These are phyloP conservation scores for Meandrina meandrites DNA, from an alignment of 92 coral and sea anemone genomes.

Conservation along the genomic window DNA sequence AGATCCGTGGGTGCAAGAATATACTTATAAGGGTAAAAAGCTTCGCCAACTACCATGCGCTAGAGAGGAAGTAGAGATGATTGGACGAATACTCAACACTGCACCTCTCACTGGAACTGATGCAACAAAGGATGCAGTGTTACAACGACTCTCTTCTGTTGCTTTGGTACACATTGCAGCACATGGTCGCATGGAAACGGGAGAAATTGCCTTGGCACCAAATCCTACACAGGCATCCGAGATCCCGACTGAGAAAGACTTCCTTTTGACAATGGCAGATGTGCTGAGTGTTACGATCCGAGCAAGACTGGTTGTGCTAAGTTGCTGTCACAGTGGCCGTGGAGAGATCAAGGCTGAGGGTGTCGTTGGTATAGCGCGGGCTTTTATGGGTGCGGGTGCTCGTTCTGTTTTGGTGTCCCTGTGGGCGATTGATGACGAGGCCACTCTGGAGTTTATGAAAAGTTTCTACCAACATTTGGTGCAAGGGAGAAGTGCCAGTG, in stretches of 20 bases:
- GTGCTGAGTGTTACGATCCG: not conserved
- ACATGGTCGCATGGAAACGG: slow-evolving; percentile 40
- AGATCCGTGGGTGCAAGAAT: slow-evolving; percentile 43
- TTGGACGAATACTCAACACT: slow-evolving; percentile 28
- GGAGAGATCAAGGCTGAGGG: slow-evolving; percentile 55
- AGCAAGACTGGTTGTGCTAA: slow-evolving; percentile 47
- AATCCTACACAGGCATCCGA: not conserved
- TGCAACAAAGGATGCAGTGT: slow-evolving; percentile 37
- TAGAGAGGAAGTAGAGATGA: slow-evolving; percentile 26
- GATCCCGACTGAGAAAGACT: slow-evolving; percentile 21
- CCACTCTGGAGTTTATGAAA: slow-evolving; percentile 52
- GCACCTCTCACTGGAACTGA: slow-evolving; percentile 27
- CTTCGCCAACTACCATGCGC: slow-evolving; percentile 11
- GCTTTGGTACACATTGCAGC: slow-evolving; percentile 48
- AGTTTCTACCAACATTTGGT: slow-evolving; percentile 37
- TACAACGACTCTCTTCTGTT: slow-evolving; percentile 21
- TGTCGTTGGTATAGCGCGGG: slow-evolving; percentile 49
- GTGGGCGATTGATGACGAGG: slow-evolving; percentile 49
- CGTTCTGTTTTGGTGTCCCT: slow-evolving; percentile 48
- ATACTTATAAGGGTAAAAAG: not conserved
- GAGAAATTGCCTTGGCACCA: slow-evolving; percentile 41
- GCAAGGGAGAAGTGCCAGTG: slow-evolving; percentile 21
- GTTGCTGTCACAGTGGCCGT: slow-evolving; percentile 54
- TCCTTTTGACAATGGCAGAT: slow-evolving; percentile 32
- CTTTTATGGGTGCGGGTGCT: slow-evolving; percentile 57